Percentiles rank a stretch among this genome's conserved stretches.
Evolutionary conservation across 2,888 invertebrate species (phyloP).

Genomic region (Diplazon laetatorius): DNA sequence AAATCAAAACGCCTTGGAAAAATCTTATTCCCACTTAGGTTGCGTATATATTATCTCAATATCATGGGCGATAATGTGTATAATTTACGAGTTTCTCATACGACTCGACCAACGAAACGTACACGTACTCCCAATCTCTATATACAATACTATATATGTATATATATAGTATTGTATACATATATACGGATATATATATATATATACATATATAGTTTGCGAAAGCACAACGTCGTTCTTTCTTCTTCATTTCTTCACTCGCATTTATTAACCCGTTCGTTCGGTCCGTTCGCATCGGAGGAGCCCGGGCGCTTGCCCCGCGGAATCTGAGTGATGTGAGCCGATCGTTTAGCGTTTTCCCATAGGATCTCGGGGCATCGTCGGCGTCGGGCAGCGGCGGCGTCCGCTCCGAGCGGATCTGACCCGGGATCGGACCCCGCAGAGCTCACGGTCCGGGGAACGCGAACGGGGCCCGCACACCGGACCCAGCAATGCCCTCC

Average conservation of each 20-base stretch:
- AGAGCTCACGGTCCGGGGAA: slow-evolving; percentile 67
- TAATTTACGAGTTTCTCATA: slow-evolving; percentile 34
- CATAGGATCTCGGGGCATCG: slow-evolving; percentile 72
- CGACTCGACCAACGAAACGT: not conserved
- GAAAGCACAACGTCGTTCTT: slow-evolving; percentile 49
- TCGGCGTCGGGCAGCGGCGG: not conserved
- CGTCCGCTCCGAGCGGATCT: slow-evolving; percentile 74
- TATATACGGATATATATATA: too few species aligned
- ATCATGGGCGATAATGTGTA: not conserved
- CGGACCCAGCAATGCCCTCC: slow-evolving; percentile 78
- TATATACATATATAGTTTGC: slow-evolving; percentile 32
- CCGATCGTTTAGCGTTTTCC: slow-evolving; percentile 82
- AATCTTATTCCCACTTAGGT: not conserved
- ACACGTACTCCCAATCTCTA: not conserved
- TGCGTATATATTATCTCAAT: too few species aligned
- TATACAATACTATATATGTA: too few species aligned
- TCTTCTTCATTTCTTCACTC: slow-evolving; percentile 25
- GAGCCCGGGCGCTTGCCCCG: slow-evolving; percentile 54
- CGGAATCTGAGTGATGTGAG: slow-evolving; percentile 81
- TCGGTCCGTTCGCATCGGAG: slow-evolving; percentile 33
- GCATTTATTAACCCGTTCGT: slow-evolving; percentile 30
- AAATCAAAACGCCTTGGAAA: not conserved
- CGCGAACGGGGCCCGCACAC: slow-evolving; percentile 61
- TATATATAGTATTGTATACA: too few species aligned
- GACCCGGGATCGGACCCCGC: slow-evolving; percentile 81